phyloP scores from a whole-genome alignment of 2,113 vertebrate species.

The Pseudopipra pipra region DNA sequence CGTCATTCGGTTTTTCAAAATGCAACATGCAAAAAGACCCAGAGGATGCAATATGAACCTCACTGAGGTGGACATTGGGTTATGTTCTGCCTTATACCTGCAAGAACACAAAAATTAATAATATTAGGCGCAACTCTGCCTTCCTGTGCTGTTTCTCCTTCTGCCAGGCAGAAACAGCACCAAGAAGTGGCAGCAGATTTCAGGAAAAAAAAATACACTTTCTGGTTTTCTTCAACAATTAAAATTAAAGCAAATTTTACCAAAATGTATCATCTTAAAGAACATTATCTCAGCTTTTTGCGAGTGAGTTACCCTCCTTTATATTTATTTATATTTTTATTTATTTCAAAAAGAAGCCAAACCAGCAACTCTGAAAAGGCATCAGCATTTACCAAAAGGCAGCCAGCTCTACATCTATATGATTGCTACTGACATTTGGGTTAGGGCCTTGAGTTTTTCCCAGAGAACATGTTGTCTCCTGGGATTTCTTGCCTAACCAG shows the following conservation, averaged over 20 bases:
- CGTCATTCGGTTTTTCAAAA: background rate
- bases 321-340: no score
- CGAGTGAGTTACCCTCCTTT: background rate
- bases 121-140: background rate
- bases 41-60: background rate
- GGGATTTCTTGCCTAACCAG: slow-evolving; percentile 18
- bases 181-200: background rate
- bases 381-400: background rate
- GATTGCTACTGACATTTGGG: background rate
- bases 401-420: background rate
- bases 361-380: background rate
- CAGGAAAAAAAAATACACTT: background rate
- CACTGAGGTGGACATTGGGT: background rate
- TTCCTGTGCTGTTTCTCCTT: background rate
- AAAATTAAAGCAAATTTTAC: background rate
- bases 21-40: background rate
- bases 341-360: background rate
- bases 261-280: background rate
- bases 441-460: background rate
- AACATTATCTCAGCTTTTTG: background rate
- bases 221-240: background rate
- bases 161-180: background rate
- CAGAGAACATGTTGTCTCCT: background rate
- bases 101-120: background rate
- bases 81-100: background rate